Evolutionary conservation across 2,888 invertebrate genomes (phyloP).

Genomic region (Aphrophora alni): DNA sequence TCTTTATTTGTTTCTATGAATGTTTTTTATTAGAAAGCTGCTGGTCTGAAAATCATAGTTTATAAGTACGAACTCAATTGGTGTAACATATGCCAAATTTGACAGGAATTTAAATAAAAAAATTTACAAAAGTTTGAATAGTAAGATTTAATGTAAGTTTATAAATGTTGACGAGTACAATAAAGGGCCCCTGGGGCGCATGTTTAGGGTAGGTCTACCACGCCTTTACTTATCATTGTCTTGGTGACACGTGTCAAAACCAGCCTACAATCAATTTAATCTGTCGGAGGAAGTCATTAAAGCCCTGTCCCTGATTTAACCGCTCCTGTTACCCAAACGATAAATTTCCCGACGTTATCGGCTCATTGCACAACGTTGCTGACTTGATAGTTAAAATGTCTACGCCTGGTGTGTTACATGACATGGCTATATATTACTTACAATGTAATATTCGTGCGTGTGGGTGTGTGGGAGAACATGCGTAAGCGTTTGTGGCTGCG

Average conservation of each 20-base stretch:
- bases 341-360: background rate
- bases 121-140: too few species aligned
- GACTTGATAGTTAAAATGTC: background rate
- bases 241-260: background rate
- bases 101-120: too few species aligned
- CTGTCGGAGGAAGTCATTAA: background rate
- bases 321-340: background rate
- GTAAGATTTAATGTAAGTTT: too few species aligned
- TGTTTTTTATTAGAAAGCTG: too few species aligned
- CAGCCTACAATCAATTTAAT: constrained; percentile 3
- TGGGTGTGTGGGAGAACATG: background rate
- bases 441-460: background rate
- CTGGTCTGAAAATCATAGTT: too few species aligned
- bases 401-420: background rate
- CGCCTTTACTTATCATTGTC: background rate
- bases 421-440: too few species aligned
- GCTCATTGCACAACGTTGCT: background rate
- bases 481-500: too few species aligned
- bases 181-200: background rate
- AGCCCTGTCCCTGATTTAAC: background rate
- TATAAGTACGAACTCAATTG: too few species aligned
- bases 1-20: too few species aligned
- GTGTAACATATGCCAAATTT: too few species aligned
- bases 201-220: constrained; percentile 9
- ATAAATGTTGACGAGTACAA: background rate